These are phyloP conservation scores for Ictalurus punctatus DNA, from an alignment of 2,113 vertebrate species.

Conservation along the genomic window DNA sequence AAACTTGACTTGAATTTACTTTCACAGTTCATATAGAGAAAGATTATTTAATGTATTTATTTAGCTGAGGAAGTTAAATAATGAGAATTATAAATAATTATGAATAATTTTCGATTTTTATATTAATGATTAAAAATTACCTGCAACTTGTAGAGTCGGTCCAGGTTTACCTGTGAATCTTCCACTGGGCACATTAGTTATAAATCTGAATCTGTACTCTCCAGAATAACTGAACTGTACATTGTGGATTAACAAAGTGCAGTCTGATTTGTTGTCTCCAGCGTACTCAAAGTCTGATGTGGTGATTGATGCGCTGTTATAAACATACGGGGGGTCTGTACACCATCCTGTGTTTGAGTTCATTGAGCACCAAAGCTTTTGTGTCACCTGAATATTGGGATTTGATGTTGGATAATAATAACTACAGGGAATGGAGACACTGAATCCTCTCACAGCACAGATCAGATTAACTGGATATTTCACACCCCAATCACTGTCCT, in stretches of 20 bases:
- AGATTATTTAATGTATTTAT: no score
- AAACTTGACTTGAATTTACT: not conserved
- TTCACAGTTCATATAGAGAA: no score
- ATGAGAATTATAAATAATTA: no score
- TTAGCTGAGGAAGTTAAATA: no score
- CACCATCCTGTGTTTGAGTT: not conserved
- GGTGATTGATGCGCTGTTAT: not conserved
- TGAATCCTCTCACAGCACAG: conserved; percentile 50
- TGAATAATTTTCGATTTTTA: not conserved
- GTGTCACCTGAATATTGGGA: not conserved
- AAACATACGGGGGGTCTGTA: not conserved
- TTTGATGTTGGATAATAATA: conserved; percentile 5
- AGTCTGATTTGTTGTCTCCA: conserved; percentile 39
- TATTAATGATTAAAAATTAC: conserved; percentile 21
- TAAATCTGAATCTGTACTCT: conserved; percentile 46
- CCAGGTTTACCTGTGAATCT: conserved; percentile 1
- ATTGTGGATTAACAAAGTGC: conserved; percentile 47
- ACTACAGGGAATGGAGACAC: conserved; percentile 29
- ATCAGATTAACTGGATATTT: not conserved
- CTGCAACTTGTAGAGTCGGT: not conserved
- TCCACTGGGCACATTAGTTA: not conserved
- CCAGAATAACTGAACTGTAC: conserved; percentile 26
- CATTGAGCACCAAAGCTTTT: conserved; percentile 38
- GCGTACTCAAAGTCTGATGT: not conserved
- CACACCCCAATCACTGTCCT: not conserved